Conservation (phyloP, 2,113 vertebrate species). For the Eudyptes chrysolophus region DNA sequence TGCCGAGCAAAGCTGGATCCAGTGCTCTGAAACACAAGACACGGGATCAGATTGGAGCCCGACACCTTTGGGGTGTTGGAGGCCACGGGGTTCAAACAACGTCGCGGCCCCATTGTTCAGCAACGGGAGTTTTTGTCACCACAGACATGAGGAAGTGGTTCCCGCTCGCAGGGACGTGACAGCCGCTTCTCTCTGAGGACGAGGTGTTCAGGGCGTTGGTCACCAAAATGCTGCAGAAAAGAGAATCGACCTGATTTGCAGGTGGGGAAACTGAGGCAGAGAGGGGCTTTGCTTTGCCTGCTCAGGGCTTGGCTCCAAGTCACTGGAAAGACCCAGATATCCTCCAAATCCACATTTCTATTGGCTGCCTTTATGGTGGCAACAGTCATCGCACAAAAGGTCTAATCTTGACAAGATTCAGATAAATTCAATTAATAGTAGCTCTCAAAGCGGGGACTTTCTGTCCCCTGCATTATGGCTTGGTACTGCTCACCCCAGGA, state of each 20-base stretch:
- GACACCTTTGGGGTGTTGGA: background rate
- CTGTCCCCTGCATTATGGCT: background rate
- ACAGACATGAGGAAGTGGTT: constrained; percentile 46
- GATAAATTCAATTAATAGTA: background rate
- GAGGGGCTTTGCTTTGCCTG: background rate
- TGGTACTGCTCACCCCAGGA: background rate
- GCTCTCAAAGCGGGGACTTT: background rate
- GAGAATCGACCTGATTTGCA: background rate
- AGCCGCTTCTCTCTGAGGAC: background rate
- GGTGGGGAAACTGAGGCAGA: background rate
- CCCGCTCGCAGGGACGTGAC: background rate
- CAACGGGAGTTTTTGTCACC: background rate
- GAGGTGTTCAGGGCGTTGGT: background rate
- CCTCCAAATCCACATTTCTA: background rate
- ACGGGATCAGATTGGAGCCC: rapidly evolving
- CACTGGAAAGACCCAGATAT: background rate
- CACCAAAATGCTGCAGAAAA: background rate
- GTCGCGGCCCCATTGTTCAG: background rate
- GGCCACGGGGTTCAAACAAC: rapidly evolving
- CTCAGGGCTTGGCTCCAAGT: rapidly evolving
- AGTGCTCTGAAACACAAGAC: rapidly evolving
- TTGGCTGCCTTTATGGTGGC: background rate
- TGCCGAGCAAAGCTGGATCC: background rate
- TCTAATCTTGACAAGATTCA: background rate
- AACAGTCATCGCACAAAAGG: background rate